These are phyloP conservation scores for Pseudococcus viburni DNA, from an alignment of 2,888 invertebrate genomes.

Conservation along the genomic window DNA sequence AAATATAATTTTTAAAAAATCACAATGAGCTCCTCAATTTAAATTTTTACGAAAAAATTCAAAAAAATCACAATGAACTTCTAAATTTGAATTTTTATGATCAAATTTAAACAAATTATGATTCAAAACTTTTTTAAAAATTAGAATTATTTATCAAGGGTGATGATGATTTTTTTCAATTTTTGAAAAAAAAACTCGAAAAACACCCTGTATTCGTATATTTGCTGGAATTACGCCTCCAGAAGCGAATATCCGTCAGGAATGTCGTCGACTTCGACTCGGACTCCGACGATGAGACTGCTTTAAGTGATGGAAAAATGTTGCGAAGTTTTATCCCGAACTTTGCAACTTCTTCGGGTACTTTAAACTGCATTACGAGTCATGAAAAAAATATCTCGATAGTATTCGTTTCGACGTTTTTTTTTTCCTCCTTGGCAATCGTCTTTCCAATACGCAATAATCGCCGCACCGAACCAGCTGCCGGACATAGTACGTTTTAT, in stretches of 20 bases:
- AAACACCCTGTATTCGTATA: no score
- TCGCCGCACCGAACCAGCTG: background rate
- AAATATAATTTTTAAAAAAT: no score
- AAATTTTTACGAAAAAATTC: no score
- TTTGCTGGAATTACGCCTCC: background rate
- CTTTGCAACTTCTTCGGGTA: constrained; percentile 36
- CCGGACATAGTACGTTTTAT: constrained; percentile 15
- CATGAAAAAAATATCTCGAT: constrained; percentile 41
- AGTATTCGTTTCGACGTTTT: background rate
- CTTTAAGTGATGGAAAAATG: constrained; percentile 4
- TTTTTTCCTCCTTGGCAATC: background rate
- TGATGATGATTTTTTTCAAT: no score
- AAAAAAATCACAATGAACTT: no score
- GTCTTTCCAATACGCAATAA: background rate
- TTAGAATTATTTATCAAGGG: no score
- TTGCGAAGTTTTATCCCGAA: constrained; percentile 6
- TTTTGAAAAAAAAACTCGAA: no score
- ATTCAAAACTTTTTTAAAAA: no score
- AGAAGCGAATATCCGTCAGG: background rate
- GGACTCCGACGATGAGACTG: background rate
- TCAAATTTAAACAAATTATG: no score
- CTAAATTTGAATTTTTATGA: no score
- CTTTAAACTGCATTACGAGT: constrained; percentile 32
- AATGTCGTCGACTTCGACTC: background rate
- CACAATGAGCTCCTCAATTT: no score